Conservation (phyloP, 2,113 vertebrate species). For the Oxygymnocypris stewartii region DNA sequence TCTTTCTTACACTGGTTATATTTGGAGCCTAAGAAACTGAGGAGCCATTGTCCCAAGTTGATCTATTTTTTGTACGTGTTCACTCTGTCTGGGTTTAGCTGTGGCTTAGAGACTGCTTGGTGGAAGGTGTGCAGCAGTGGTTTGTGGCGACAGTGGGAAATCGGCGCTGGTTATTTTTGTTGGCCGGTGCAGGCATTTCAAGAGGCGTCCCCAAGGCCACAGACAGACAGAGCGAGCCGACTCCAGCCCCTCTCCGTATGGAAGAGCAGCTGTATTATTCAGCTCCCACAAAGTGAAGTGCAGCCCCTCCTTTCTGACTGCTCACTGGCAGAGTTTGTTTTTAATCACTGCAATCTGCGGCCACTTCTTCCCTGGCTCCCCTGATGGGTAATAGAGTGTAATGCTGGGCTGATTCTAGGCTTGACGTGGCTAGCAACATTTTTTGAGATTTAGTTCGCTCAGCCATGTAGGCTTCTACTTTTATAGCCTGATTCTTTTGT, state of each 20-base stretch:
- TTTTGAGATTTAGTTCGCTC: slow-evolving; percentile 27
- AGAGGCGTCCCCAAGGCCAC: slow-evolving; percentile 36
- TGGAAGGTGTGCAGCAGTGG: slow-evolving; percentile 8
- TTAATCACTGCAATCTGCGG: slow-evolving; percentile 53
- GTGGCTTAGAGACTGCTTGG: not conserved
- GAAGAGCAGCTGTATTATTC: slow-evolving; percentile 46
- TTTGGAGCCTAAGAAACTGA: not conserved
- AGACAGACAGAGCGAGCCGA: slow-evolving; percentile 28
- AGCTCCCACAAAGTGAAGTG: slow-evolving; percentile 33
- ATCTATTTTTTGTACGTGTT: not conserved
- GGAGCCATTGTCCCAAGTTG: not conserved
- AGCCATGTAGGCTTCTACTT: not conserved
- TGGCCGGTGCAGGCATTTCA: slow-evolving; percentile 38
- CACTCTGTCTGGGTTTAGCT: slow-evolving; percentile 6
- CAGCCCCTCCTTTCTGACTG: slow-evolving; percentile 37
- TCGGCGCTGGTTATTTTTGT: slow-evolving; percentile 43
- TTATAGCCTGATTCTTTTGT: slow-evolving; percentile 3
- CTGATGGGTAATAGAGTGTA: slow-evolving; percentile 42
- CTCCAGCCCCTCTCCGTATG: slow-evolving; percentile 44
- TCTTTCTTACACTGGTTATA: not conserved
- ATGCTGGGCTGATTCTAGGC: slow-evolving; percentile 30
- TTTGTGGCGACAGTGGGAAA: slow-evolving; percentile 30
- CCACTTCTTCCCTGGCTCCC: slow-evolving; percentile 43
- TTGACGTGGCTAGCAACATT: slow-evolving; percentile 19
- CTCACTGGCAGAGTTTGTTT: slow-evolving; percentile 48